Base-by-base conservation (phyloP, 2,888 invertebrate species). In the Diaphora mendica region DNA sequence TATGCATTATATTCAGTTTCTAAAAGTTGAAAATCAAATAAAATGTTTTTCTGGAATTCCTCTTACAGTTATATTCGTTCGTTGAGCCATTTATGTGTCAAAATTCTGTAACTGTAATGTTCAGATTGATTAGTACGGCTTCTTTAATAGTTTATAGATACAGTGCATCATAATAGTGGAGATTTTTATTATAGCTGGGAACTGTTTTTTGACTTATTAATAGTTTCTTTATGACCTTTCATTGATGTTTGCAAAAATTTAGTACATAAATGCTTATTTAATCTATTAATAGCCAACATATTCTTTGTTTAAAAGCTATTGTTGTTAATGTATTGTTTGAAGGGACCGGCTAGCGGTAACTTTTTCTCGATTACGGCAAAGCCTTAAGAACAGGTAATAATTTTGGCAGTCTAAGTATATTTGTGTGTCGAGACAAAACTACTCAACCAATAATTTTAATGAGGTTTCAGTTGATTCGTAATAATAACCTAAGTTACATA, bases 11-110 rank as follows among this genome's bases (percentile, higher is more conserved):
- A 23, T 4, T 2, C 4, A 20, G 13, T 1, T 0, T 0, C 0
- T 8, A 20, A 70, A 65, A 68, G 77, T 74, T 33, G 15, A 72
- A 26, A 74, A 64, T 81, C 17, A 35, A 65, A 71, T 68, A n/a
- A 17, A 8, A 4, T 0, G 0, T n/a, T 13, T n/a, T 64, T 55
- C 44, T 51, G 33, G 51, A 42, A 64, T 67, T 48, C 30, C 1
- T 62, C 8, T 62, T 42, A 62, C 72, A 67, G 72, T 68, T 68
- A 72, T 33, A 26, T 44, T 59, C 44, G 35, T 33, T 55, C n/a
- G 3, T 30, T 59, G 67, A 62, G 48, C 15, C 44, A 55, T 33
- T 42, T 44, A 26, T 15, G 23, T 8, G 44, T 23, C 39, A 42
- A 68, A 35, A 51, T 48, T 72, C 59, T 26, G 42, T 66, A 26